Percentiles rank a stretch among this genome's conserved stretches.
Evolutionary conservation across 2,797 vertebrate species (phyloP).

Genomic region (Dryobates pubescens): DNA sequence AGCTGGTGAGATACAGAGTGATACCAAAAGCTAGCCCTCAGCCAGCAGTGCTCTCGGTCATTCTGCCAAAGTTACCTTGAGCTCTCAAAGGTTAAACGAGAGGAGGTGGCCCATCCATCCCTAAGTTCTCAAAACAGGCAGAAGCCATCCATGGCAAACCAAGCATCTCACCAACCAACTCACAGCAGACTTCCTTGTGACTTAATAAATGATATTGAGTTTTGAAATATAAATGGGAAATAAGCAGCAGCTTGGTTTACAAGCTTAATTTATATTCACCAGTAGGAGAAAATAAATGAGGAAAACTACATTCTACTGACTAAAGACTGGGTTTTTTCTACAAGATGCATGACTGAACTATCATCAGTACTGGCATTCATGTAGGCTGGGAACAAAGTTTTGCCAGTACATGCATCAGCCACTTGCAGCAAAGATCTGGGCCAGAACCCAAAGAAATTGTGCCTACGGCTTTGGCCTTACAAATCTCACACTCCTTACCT

Average conservation of each 20-base stretch:
- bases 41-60: background rate
- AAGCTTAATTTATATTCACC: background rate
- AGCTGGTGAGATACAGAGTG: background rate
- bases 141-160: background rate
- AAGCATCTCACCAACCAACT: background rate
- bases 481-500: background rate
- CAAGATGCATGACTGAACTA: background rate
- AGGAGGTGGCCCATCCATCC: background rate
- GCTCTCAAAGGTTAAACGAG: background rate
- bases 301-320: slow-evolving; percentile 2
- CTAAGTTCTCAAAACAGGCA: background rate
- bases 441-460: background rate
- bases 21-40: background rate
- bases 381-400: slow-evolving; percentile 16
- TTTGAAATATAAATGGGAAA: background rate
- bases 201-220: background rate
- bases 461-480: slow-evolving; percentile 8
- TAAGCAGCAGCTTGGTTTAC: background rate
- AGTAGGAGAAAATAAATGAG: background rate
- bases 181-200: background rate
- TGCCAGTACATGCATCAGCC: background rate
- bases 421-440: slow-evolving; percentile 32
- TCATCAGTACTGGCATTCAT: background rate
- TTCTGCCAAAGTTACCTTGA: background rate
- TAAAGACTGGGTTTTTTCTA: background rate